Conservation (phyloP, 2,888 invertebrate genomes). For the Patella pellucida region DNA sequence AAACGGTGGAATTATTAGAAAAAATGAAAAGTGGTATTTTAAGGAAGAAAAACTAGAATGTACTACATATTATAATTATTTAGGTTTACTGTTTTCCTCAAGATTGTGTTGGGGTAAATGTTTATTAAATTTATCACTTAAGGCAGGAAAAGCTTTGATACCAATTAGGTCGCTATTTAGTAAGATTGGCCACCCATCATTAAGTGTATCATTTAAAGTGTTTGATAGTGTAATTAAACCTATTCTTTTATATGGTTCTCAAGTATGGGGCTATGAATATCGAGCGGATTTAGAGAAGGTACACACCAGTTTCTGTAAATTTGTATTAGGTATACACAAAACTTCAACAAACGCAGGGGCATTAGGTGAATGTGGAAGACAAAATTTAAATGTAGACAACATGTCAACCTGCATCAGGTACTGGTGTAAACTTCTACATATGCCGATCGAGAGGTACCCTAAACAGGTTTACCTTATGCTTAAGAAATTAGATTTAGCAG, state of each 20-base stretch:
- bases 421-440: background rate
- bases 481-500: background rate
- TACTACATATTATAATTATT: background rate
- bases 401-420: background rate
- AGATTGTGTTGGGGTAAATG: background rate
- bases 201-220: background rate
- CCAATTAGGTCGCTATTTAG: background rate
- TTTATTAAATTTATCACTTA: background rate
- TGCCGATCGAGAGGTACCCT: background rate
- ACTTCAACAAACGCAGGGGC: background rate
- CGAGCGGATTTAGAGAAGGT: background rate
- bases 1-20: background rate
- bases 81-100: background rate
- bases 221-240: too few species aligned
- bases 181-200: background rate
- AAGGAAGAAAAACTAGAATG: background rate
- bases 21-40: background rate
- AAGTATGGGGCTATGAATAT: background rate
- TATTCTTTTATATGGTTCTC: background rate
- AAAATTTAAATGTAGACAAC: background rate
- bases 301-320: background rate
- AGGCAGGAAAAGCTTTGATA: background rate
- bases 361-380: background rate
- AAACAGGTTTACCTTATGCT: background rate
- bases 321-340: background rate